phyloP scores from a whole-genome alignment of 2,888 invertebrate species.

The Ypsolopha scabrella region DNA sequence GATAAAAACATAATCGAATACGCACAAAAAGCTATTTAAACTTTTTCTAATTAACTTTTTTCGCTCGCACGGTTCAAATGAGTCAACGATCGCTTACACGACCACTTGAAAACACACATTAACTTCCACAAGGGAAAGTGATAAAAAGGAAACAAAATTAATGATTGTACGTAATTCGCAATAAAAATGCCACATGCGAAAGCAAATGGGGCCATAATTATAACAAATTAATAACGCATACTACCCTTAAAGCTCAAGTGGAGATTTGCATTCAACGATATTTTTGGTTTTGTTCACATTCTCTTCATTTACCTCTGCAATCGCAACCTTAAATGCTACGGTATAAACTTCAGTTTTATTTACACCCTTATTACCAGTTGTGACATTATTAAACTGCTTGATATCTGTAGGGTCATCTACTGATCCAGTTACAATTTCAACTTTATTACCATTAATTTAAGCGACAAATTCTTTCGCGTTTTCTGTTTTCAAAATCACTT shows the following conservation, averaged over 20 bases:
- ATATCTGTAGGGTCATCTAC: constrained; percentile 55
- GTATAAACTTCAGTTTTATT: constrained; percentile 13
- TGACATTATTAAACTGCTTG: constrained; percentile 19
- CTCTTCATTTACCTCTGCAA: constrained; percentile 15
- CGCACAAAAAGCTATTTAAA: constrained; percentile 30
- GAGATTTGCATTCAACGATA: constrained; percentile 66
- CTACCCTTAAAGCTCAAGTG: constrained; percentile 67
- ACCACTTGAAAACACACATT: constrained; percentile 47
- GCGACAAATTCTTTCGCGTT: constrained; percentile 19
- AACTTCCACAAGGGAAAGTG: constrained; percentile 33
- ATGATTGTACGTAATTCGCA: constrained; percentile 68
- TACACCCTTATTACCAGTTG: constrained; percentile 14
- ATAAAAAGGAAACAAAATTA: constrained; percentile 66
- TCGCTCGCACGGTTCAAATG: constrained; percentile 28
- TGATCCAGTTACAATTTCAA: constrained; percentile 23
- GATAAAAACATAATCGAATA: constrained; percentile 24
- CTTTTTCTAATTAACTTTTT: constrained; percentile 34
- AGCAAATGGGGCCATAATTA: constrained; percentile 64
- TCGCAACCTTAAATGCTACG: constrained; percentile 13
- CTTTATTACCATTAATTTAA: constrained; percentile 22
- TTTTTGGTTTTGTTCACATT: constrained; percentile 52
- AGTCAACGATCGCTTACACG: constrained; percentile 14
- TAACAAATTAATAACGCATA: constrained; percentile 68
- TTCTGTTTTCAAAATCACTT: constrained; percentile 46
- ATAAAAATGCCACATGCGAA: constrained; percentile 69